Evolutionary conservation across 2,113 vertebrate genomes (phyloP), one percentile per base, ranked within the genome.

Genomic region (Diadophis punctatus): DNA sequence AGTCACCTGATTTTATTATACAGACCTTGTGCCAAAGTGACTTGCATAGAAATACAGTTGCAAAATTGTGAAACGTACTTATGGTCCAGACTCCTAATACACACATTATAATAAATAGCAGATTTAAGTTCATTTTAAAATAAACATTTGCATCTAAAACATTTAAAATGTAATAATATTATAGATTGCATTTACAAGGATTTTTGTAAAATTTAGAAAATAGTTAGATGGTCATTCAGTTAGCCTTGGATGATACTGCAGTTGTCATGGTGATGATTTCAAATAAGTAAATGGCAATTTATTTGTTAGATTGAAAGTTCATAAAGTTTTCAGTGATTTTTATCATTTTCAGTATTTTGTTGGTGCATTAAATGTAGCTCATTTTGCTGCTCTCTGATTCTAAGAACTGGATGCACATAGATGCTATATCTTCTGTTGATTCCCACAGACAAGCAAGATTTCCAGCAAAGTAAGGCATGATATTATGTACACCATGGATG

Each of bases 371-470:
- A 74, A 63, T 46, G 60, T 43, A 91, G n/a, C 93, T 55, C 86
- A 30, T 23, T 74, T 93, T 48, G 56, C 49, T 90, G 63, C 53
- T 90, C 89, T 94, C 74, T n/a, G 63, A 90, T 92, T 97, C 97
- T 94, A 98, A 90, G 94, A 98, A 98, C n/a, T 74, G 94, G 39
- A 97, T 96, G 94, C 98, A 98, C 46, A 97, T 96, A 86, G 94
- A 93, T 88, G 98, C 97, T 10, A 97, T 97, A 52, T 98, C 97
- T 94, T 98, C 97, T 94, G 97, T 97, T 86, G 97, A 97, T 93
- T 97, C 97, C 80, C 97, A 98, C 97, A 96, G 97, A 91, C 97
- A 97, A 68, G 96, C 96, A 60, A 98, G 94, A 95, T 97, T 97
- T 94, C 97, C 97, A 93, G 97, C 97, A 84, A 98, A 96, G 89